phyloP scores from a whole-genome alignment of 1,140 invertebrate species.

The Doryteuthis pealeii region DNA sequence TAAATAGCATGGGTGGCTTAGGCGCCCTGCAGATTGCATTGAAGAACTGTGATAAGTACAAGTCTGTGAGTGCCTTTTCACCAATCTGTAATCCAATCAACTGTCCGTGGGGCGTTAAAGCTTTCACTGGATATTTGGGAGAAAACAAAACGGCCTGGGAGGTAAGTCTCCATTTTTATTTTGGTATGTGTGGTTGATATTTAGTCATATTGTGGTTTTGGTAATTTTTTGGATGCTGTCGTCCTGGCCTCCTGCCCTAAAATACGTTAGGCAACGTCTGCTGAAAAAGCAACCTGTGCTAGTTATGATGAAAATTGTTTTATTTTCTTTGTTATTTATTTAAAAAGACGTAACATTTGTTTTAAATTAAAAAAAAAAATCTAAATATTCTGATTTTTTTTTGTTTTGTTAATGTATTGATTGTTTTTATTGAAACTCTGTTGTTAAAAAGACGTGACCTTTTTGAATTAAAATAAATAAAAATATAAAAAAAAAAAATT shows the following conservation, averaged over 20 bases:
- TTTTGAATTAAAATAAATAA: no score
- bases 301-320: not conserved
- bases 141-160: conserved; percentile 70
- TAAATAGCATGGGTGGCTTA: conserved; percentile 91
- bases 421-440: no score
- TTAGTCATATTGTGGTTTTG: not conserved
- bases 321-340: no score
- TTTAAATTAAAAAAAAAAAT: no score
- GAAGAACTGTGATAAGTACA: conserved; percentile 88
- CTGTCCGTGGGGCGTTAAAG: conserved; percentile 82
- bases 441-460: no score
- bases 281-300: not conserved
- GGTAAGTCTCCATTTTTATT: conserved; percentile 27
- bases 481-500: no score
- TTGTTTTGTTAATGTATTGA: no score
- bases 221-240: not conserved
- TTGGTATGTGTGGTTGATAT: not conserved
- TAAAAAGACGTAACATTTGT: no score
- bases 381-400: no score
- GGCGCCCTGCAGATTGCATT: conserved; percentile 90
- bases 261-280: not conserved
- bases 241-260: no score
- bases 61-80: conserved; percentile 92
- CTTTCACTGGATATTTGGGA: conserved; percentile 86
- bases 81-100: conserved; percentile 89